Conservation (phyloP, 2,888 invertebrate species). For the Eilema sororculum region DNA sequence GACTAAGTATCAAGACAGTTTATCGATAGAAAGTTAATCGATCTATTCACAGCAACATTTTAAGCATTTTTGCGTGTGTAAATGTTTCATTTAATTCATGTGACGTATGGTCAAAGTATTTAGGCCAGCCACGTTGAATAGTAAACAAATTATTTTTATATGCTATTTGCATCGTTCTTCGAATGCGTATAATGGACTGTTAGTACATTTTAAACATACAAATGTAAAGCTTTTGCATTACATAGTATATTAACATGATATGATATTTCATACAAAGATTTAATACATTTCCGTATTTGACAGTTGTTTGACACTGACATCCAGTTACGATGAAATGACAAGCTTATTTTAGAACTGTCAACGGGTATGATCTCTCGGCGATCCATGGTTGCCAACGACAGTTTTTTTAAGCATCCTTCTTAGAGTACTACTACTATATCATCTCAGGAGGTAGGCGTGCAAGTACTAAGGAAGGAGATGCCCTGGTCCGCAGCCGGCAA, state of each 20-base stretch:
- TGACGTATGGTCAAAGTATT: conserved; percentile 15
- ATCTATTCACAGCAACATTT: conserved; percentile 38
- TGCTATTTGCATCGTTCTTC: conserved; percentile 6
- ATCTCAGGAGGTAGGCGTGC: no score
- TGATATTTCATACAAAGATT: neutral
- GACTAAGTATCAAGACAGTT: conserved; percentile 26
- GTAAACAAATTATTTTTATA: conserved; percentile 22
- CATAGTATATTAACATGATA: neutral
- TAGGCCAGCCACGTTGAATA: conserved; percentile 17
- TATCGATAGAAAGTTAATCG: conserved; percentile 49
- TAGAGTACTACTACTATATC: no score
- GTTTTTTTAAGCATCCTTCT: no score
- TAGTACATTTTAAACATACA: neutral
- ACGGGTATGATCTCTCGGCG: neutral
- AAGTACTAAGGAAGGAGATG: neutral
- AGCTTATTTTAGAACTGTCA: neutral
- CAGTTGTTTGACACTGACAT: neutral
- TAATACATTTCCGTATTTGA: neutral
- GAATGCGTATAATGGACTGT: neutral
- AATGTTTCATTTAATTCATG: conserved; percentile 5
- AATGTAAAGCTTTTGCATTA: neutral
- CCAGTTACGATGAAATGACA: neutral
- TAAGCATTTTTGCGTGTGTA: conserved; percentile 10
- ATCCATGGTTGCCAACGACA: no score
- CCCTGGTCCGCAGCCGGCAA: neutral